Base-by-base conservation (phyloP, 2,888 invertebrate genomes). In the Molorchus minor region DNA sequence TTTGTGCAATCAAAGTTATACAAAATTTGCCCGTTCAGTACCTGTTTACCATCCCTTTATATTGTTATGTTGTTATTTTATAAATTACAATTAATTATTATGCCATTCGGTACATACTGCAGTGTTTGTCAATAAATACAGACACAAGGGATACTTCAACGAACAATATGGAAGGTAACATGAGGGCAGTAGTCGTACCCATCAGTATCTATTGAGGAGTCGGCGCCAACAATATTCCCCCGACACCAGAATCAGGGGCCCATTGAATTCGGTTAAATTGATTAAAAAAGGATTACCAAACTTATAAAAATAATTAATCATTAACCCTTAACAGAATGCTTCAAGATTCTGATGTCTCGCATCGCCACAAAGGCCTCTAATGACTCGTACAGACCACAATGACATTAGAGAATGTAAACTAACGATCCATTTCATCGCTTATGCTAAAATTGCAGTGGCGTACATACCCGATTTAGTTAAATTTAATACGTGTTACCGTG, bases 391-490 rank as follows among this genome's bases (percentile, higher is more conserved):
- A 75, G 71, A 66, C 77, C 76, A 77, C 76, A 77, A 75, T 76
- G 77, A 75, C 71, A 70, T 70, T 74, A 73, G 72, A 78, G 77
- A 77, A 77, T 77, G 76, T 72, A 74, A 77, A 76, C 78, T 78
- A 79, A 79, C 77, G 79, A 79, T 77, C 76, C 78, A 70, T 78
- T 77, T 79, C 78, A 79, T 79, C 76, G 75, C 73, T 74, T 72
- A 72, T 74, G 69, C 68, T 69, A 64, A 63, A 61, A 62, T 68
- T 36, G 45, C 71, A 72, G 66, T 20, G 71, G 66, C 71, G 72
- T 52, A 12, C 41, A 3, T 20, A 13, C 15, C n/a, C 3, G 19
- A n/a, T 33, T 21, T 10, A 17, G 17, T 16, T 5, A 19, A 33
- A n/a, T n/a, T n/a, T n/a, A n/a, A n/a, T n/a, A n/a, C n/a, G n/a